phyloP scores from a whole-genome alignment of 2,888 invertebrate genomes.

The Leptopterna dolabrata region DNA sequence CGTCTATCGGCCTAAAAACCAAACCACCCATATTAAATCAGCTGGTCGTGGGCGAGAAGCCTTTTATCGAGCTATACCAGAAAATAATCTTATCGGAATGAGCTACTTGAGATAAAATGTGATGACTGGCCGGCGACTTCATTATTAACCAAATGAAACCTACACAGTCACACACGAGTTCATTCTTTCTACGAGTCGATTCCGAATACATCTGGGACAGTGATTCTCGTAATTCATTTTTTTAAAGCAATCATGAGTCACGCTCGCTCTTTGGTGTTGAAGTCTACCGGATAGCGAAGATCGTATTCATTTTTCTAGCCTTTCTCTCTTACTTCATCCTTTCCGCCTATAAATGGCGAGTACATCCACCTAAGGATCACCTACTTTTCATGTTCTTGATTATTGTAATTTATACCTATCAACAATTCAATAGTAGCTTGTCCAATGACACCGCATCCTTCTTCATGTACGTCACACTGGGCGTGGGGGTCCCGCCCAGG shows the following conservation, averaged over 20 bases:
- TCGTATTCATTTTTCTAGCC: not conserved
- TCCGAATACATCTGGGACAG: not conserved
- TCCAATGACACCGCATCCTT: no score
- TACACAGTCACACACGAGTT: not conserved
- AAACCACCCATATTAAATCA: not conserved
- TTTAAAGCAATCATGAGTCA: not conserved
- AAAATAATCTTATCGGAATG: not conserved
- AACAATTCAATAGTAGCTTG: no score
- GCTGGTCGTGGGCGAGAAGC: not conserved
- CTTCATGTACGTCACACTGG: no score
- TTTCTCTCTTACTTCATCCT: not conserved
- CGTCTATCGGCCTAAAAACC: constrained; percentile 64
- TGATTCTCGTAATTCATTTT: not conserved
- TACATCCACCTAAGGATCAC: no score
- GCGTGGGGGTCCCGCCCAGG: no score
- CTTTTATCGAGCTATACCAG: not conserved
- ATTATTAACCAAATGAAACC: not conserved
- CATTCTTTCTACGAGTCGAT: not conserved
- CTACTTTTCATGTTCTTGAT: no score
- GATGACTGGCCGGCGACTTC: not conserved
- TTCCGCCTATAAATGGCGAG: no score
- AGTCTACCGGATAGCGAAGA: not conserved
- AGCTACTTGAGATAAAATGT: not conserved
- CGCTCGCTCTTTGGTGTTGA: not conserved
- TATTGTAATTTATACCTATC: no score